Conservation (phyloP, 2,113 vertebrate genomes). For the Phalacrocorax carbo region DNA sequence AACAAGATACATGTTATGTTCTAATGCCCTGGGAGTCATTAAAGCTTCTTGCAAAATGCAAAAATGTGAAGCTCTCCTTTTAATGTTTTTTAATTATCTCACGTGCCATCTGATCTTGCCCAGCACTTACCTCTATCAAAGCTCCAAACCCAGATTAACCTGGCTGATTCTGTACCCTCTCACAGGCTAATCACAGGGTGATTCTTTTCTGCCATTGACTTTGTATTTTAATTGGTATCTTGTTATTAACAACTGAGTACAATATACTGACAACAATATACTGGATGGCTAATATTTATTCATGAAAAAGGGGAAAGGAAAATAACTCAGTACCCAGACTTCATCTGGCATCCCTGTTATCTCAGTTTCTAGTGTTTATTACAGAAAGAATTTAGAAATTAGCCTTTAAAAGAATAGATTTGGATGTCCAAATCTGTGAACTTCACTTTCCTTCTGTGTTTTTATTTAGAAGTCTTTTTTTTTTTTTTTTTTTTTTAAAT, state of each 20-base stretch:
- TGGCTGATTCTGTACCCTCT: background rate
- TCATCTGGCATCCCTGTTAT: background rate
- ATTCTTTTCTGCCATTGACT: background rate
- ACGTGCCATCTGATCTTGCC: background rate
- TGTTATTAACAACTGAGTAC: conserved; percentile 1
- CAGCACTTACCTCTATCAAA: background rate
- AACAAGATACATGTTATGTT: conserved; percentile 1
- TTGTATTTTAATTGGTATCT: conserved; percentile 26
- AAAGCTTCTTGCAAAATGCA: conserved; percentile 50
- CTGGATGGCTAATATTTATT: conserved; percentile 34
- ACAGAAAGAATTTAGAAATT: background rate
- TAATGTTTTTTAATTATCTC: conserved; percentile 54
- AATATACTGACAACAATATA: background rate
- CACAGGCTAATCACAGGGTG: background rate
- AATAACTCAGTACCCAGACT: background rate
- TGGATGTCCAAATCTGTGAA: background rate
- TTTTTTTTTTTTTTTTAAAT: background rate
- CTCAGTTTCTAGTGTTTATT: background rate
- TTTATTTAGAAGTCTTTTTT: background rate
- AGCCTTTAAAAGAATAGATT: background rate
- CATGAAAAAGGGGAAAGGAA: background rate
- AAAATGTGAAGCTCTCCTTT: conserved; percentile 31
- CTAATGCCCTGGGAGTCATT: conserved; percentile 48
- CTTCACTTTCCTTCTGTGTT: background rate
- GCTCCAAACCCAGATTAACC: background rate